Evolutionary conservation across 2,797 vertebrate species (phyloP).

Genomic region (Leptatherina wallacei): DNA sequence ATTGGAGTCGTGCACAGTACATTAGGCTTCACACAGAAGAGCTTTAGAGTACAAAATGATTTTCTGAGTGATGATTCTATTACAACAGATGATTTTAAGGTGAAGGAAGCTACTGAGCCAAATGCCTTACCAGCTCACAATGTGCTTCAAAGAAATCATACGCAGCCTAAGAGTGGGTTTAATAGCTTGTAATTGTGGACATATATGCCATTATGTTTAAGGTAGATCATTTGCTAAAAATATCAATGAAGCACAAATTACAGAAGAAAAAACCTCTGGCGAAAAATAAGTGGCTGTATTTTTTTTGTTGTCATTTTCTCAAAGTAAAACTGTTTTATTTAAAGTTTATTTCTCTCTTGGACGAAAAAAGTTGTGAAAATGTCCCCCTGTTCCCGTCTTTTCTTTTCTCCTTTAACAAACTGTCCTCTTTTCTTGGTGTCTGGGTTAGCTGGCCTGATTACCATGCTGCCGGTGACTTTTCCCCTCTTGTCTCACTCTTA

Average conservation of each 20-base stretch:
- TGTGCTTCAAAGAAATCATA: neutral
- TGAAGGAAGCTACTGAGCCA: neutral
- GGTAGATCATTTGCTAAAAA: neutral
- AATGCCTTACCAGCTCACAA: neutral
- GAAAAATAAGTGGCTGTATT: no score
- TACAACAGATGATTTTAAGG: neutral
- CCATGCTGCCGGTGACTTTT: constrained; percentile 85
- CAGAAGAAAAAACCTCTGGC: neutral
- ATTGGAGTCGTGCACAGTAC: neutral
- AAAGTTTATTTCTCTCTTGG: constrained; percentile 41
- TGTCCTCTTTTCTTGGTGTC: constrained; percentile 70
- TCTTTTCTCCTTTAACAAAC: constrained; percentile 76
- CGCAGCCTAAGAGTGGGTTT: neutral
- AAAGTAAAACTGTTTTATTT: constrained; percentile 67
- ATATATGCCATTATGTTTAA: neutral
- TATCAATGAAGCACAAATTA: neutral
- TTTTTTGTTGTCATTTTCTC: constrained; percentile 4
- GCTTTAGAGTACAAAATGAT: neutral
- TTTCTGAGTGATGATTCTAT: neutral
- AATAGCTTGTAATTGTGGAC: neutral
- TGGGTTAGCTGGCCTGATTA: constrained; percentile 80
- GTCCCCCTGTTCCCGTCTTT: neutral
- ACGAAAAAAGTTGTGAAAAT: constrained; percentile 44
- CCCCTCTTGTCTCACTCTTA: constrained; percentile 80
- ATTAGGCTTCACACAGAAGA: neutral